Percentiles rank a stretch among this genome's conserved stretches.
Conservation (phyloP, 2,888 invertebrate species). For the Xestia c-nigrum region DNA sequence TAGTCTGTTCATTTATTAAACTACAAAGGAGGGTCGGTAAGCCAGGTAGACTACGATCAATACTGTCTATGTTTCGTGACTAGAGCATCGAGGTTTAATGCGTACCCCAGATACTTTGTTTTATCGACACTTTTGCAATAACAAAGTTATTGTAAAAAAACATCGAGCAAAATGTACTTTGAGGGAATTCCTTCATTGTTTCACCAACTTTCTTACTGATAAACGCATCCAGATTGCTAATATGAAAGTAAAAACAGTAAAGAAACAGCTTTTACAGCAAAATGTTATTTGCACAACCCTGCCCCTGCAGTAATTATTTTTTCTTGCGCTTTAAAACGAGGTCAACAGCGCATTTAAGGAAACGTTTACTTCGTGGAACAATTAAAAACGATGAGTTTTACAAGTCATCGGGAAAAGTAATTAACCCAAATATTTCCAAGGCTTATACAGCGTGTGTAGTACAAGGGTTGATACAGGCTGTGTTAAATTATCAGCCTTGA, state of each 20-base stretch:
- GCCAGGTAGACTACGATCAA: slow-evolving; percentile 16
- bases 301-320: slow-evolving; percentile 22
- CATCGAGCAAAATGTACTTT: neutral
- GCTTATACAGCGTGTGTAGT: slow-evolving; percentile 48
- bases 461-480: slow-evolving; percentile 57
- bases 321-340: slow-evolving; percentile 43
- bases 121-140: slow-evolving; percentile 1
- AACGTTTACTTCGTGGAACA: slow-evolving; percentile 64
- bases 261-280: neutral
- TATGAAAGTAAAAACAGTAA: neutral
- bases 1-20: slow-evolving; percentile 8
- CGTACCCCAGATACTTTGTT: neutral
- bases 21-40: neutral
- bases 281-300: slow-evolving; percentile 10
- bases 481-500: slow-evolving; percentile 36
- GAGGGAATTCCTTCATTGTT: neutral
- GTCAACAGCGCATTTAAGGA: slow-evolving; percentile 58
- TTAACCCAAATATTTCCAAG: slow-evolving; percentile 74
- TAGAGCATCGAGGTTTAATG: neutral
- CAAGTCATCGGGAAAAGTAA: slow-evolving; percentile 72
- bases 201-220: neutral
- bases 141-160: neutral
- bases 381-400: slow-evolving; percentile 72
- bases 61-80: slow-evolving; percentile 22
- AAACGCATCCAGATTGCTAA: neutral